Percentiles rank a stretch among this genome's conserved stretches.
Conservation (phyloP, 30 jellyfish, hydroid and myxozoan genomes). For the Clytia hemisphaerica region DNA sequence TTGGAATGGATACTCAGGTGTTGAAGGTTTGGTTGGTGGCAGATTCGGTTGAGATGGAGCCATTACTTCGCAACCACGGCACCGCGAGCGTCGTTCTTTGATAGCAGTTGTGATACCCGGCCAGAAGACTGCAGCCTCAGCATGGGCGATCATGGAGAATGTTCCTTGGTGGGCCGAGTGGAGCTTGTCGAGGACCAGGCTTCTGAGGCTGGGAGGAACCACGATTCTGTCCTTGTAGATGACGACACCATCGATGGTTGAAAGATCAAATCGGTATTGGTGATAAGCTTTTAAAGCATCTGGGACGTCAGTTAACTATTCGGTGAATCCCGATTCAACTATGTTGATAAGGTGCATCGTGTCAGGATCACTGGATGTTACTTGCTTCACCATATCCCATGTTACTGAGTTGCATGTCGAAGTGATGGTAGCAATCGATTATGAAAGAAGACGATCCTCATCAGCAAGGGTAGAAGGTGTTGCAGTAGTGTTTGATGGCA, state of each 20-base stretch:
- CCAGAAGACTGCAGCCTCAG: no score
- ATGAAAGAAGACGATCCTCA: no score
- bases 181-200: no score
- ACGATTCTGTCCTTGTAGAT: no score
- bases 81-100: neutral
- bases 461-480: no score
- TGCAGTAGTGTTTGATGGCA: no score
- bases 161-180: no score
- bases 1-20: neutral
- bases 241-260: constrained; percentile 9
- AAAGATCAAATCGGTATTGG: neutral
- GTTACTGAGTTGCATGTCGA: neutral
- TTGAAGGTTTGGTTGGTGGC: no score
- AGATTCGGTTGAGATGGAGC: neutral
- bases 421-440: neutral
- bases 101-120: neutral
- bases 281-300: neutral
- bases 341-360: neutral
- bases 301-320: neutral
- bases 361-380: constrained; percentile 16
- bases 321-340: constrained; percentile 15
- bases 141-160: no score
- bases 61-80: neutral
- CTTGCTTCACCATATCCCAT: constrained; percentile 5
- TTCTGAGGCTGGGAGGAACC: no score